Evolutionary conservation across 2,888 invertebrate species (phyloP), one percentile per base, ranked within the genome.

Genomic region (Mayetiola destructor): DNA sequence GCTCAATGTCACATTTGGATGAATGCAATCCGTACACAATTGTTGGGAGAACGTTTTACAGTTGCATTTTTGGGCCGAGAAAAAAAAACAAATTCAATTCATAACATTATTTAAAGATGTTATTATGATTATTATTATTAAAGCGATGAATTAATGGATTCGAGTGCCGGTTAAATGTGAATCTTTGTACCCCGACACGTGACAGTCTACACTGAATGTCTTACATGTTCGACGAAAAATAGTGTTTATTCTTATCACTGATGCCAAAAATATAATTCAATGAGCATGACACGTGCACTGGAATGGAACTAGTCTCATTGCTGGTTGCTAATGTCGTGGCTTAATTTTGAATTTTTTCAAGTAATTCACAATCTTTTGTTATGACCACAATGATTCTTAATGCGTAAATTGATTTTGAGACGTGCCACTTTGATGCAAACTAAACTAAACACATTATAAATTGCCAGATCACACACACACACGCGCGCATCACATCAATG

Each of bases 201-300:
- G 48, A 48, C 48, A 48, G 27, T 27, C n/a, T 48, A 8, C 10
- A n/a, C n/a, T n/a, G n/a, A n/a, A n/a, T n/a, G n/a, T n/a, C n/a
- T n/a, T n/a, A n/a, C 21, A 39, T 27, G 48, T 9, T 48, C 48
- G 8, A 4, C 4, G 2, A 4, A 14, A 4, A 27, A 16, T 48
- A 3, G n/a, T 2, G 14, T 12, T 16, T 6, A 2, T 9, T 48
- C 48, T 48, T 48, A 48, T 48, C 48, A 16, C 48, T n/a, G 16
- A 23, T 23, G 27, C 48, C 48, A 48, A 48, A 48, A 48, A 48
- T 48, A 27, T 48, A n/a, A 48, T 48, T 48, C 48, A 48, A 48
- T 48, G 27, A 48, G 27, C n/a, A n/a, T 27, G 48, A 27, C 48
- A 48, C 48, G 48, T 48, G 48, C 16, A n/a, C 48, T n/a, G n/a